A percentile compares a stretch with the other conserved stretches of the same genome.
These are phyloP conservation scores for Lerema accius DNA, from an alignment of 1,140 invertebrate species.

Conservation along the genomic window DNA sequence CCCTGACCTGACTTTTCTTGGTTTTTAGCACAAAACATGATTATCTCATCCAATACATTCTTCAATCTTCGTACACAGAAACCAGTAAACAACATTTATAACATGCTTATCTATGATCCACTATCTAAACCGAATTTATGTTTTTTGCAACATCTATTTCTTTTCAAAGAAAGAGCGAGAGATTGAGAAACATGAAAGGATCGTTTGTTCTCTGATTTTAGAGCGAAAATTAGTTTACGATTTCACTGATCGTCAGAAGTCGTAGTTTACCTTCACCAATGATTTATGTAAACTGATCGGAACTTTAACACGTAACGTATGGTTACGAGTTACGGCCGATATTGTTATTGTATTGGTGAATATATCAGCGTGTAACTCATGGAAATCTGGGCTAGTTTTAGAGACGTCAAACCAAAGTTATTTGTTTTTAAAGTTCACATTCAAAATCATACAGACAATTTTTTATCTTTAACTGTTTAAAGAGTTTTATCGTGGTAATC, in stretches of 20 bases:
- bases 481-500: too few relatives aligned
- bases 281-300: conserved; percentile 27
- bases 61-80: too few relatives aligned
- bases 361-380: conserved; percentile 5
- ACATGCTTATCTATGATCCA: background rate
- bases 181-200: conserved; percentile 25
- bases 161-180: conserved; percentile 6
- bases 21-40: too few relatives aligned
- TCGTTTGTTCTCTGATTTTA: conserved; percentile 30
- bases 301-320: conserved; percentile 23
- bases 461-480: too few relatives aligned
- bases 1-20: too few relatives aligned
- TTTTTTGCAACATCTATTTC: conserved; percentile 2
- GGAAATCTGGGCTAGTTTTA: background rate
- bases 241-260: conserved; percentile 16
- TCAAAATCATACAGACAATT: too few relatives aligned
- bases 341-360: conserved; percentile 20
- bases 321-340: conserved; percentile 3
- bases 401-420: background rate
- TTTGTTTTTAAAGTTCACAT: conserved; percentile 21
- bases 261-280: conserved; percentile 29
- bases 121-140: background rate
- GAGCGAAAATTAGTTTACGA: conserved; percentile 25
- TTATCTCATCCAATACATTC: too few relatives aligned
- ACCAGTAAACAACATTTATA: background rate